phyloP scores from a whole-genome alignment of 2,888 invertebrate species.

The Chrysolina americana region DNA sequence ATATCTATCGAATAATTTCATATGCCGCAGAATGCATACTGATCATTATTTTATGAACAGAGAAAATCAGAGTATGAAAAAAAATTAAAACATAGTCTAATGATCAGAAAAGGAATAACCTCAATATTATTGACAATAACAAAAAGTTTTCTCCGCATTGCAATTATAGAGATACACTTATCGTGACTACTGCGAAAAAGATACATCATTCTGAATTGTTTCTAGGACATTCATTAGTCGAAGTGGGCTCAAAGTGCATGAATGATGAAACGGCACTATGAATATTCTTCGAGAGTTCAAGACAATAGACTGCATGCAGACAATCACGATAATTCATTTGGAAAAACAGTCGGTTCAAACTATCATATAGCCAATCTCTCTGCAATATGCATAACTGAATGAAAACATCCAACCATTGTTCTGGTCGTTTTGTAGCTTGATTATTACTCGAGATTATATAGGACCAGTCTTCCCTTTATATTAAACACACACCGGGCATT shows the following conservation, averaged over 20 bases:
- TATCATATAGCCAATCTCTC: neutral
- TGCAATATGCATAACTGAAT: neutral
- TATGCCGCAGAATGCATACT: too few relatives aligned
- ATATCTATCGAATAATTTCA: too few relatives aligned
- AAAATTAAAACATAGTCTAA: too few relatives aligned
- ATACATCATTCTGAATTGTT: neutral
- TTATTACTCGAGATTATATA: neutral
- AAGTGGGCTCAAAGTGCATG: neutral
- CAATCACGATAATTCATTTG: neutral
- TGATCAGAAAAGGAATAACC: too few relatives aligned
- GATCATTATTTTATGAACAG: too few relatives aligned
- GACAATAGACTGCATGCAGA: neutral
- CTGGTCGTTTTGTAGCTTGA: neutral
- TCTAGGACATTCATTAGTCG: neutral
- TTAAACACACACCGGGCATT: slow-evolving; percentile 2
- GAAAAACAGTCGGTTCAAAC: neutral
- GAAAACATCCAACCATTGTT: neutral
- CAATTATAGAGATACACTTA: neutral
- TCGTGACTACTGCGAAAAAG: neutral
- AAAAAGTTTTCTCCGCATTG: neutral
- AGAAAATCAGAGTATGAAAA: too few relatives aligned
- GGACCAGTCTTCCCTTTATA: neutral
- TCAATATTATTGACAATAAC: neutral
- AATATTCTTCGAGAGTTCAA: neutral
- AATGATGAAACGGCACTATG: neutral